Conservation (phyloP, 2,797 vertebrate species). For the Psittacula derbiana region DNA sequence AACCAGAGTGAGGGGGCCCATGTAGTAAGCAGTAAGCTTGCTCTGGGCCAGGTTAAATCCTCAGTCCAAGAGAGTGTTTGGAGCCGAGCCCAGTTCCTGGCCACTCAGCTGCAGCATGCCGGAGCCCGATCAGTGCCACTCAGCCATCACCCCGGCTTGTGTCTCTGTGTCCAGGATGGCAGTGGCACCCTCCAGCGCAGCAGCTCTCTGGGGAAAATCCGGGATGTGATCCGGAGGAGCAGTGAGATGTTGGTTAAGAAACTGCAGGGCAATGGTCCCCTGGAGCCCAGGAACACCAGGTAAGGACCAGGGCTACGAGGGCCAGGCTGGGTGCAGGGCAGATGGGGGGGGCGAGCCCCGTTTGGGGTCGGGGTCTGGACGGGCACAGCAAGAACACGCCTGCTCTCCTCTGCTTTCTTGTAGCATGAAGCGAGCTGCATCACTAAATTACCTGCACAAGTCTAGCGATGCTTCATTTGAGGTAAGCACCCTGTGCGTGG, state of each 20-base stretch:
- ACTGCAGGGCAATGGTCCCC: constrained; percentile 88
- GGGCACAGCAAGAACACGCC: neutral
- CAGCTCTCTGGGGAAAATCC: constrained; percentile 90
- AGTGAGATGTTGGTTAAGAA: constrained; percentile 97
- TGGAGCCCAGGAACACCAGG: constrained; percentile 83
- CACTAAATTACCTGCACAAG: constrained; percentile 92
- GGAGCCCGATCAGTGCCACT: neutral
- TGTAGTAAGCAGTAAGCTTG: neutral
- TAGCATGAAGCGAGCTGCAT: constrained; percentile 95
- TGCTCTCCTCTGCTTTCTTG: constrained; percentile 9
- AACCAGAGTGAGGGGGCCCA: neutral
- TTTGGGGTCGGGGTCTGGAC: neutral
- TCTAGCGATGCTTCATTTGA: constrained; percentile 85
- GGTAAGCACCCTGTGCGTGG: constrained; percentile 70
- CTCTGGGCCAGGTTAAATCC: neutral
- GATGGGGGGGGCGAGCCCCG: too few relatives aligned
- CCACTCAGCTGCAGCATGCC: neutral
- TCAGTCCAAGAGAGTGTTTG: neutral
- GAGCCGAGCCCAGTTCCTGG: neutral
- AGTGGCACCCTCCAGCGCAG: constrained; percentile 89
- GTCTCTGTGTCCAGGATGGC: constrained; percentile 84
- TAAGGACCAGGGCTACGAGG: neutral
- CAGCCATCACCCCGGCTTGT: neutral
- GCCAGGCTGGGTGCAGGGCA: fast-evolving
- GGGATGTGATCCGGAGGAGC: constrained; percentile 91